These are phyloP conservation scores for Trachelus tabidus DNA, from an alignment of 2,888 invertebrate genomes.

Conservation along the genomic window DNA sequence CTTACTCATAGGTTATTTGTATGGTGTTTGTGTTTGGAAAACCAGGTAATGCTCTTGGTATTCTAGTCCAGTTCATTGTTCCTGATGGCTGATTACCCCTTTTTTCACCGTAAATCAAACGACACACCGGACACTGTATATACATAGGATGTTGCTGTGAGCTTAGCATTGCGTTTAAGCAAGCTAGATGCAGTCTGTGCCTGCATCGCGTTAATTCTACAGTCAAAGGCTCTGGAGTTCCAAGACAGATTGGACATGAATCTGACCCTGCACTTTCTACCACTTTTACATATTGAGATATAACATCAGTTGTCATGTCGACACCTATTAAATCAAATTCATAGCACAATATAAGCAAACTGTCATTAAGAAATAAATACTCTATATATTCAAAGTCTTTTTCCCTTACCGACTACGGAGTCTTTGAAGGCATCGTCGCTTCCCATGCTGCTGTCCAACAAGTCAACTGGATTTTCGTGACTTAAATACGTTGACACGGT, in stretches of 20 bases:
- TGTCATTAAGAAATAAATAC: neutral
- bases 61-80: conserved; percentile 83
- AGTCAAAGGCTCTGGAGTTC: conserved; percentile 69
- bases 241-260: conserved; percentile 78
- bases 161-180: conserved; percentile 80
- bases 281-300: conserved; percentile 77
- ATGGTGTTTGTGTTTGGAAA: conserved; percentile 78
- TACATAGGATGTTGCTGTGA: conserved; percentile 73
- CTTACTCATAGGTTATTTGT: conserved; percentile 85
- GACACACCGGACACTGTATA: conserved; percentile 89
- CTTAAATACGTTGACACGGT: conserved; percentile 91
- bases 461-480: conserved; percentile 81
- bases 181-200: conserved; percentile 84
- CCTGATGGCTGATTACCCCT: conserved; percentile 85
- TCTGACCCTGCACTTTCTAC: conserved; percentile 76
- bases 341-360: neutral
- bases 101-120: conserved; percentile 84
- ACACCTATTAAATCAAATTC: conserved; percentile 59
- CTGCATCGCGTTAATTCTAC: conserved; percentile 79
- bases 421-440: conserved; percentile 78
- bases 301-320: conserved; percentile 72
- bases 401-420: conserved; percentile 67
- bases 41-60: conserved; percentile 78
- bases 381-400: neutral
- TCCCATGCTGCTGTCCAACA: conserved; percentile 78